These are phyloP conservation scores for Myathropa florea DNA, from an alignment of 2,888 invertebrate species.

Conservation along the genomic window DNA sequence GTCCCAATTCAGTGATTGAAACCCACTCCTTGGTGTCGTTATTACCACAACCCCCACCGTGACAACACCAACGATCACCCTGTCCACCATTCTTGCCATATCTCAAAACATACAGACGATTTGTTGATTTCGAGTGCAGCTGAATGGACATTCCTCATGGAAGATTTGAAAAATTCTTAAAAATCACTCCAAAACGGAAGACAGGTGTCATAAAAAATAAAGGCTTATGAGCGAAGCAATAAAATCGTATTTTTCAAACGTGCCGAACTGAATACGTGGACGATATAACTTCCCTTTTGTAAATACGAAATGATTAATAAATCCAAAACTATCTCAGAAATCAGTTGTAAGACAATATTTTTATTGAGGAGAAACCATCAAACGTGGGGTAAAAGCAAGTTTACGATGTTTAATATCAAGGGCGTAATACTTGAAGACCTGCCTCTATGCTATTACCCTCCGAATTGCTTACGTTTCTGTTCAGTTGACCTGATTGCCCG, in stretches of 20 bases:
- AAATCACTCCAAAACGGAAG: neutral
- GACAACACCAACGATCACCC: too few relatives aligned
- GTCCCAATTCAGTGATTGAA: too few relatives aligned
- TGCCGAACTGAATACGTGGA: too few relatives aligned
- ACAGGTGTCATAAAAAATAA: neutral
- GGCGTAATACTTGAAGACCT: neutral
- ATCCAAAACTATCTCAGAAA: neutral
- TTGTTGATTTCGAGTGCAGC: neutral
- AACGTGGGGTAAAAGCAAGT: neutral
- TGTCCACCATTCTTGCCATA: too few relatives aligned
- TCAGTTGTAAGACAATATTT: neutral
- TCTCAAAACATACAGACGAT: neutral
- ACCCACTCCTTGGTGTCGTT: too few relatives aligned
- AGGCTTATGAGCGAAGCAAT: neutral
- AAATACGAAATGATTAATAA: neutral
- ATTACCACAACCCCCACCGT: too few relatives aligned
- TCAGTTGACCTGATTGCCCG: neutral
- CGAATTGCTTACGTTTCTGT: neutral
- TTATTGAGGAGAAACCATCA: neutral
- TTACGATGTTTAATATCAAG: neutral
- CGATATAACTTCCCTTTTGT: too few relatives aligned
- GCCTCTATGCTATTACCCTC: neutral
- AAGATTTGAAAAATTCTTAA: neutral
- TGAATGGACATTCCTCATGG: neutral
- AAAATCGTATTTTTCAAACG: neutral